Evolutionary conservation across 2,888 invertebrate genomes (phyloP).

Genomic region (Stegophylla sp.): DNA sequence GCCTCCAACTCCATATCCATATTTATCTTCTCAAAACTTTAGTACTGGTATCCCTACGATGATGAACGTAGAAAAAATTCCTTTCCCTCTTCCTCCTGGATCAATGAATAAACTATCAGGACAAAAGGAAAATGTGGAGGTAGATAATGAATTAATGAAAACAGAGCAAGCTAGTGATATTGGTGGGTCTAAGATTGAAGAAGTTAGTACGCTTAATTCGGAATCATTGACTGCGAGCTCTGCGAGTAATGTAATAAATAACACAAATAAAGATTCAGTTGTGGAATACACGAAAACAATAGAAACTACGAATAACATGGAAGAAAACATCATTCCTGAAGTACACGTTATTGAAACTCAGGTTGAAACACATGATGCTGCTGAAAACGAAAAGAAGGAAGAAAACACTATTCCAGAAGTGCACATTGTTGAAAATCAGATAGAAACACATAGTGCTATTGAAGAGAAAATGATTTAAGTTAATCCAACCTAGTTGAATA

Average conservation of each 20-base stretch:
- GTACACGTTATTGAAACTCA: not conserved
- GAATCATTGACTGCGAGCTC: not conserved
- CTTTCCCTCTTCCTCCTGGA: not conserved
- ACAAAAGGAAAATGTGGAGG: not conserved
- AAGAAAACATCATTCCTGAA: not conserved
- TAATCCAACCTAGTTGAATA: no score
- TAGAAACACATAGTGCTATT: no score
- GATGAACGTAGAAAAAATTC: no score
- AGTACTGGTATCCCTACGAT: no score
- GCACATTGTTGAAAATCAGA: not conserved
- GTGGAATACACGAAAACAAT: constrained; percentile 1
- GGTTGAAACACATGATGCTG: no score
- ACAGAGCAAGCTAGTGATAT: not conserved
- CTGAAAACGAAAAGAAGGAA: not conserved
- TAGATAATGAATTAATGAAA: not conserved
- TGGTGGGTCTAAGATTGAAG: not conserved
- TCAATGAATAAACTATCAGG: not conserved
- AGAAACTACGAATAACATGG: not conserved
- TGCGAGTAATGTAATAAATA: not conserved
- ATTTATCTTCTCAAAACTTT: no score
- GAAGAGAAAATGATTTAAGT: no score
- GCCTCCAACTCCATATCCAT: no score
- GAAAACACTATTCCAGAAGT: not conserved
- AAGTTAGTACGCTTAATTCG: not conserved
- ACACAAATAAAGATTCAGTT: not conserved